Evolutionary conservation across 64 coral and sea anemone genomes (phyloP), one percentile per base, ranked within the genome.

Genomic region (Astreopora myriophthalma): DNA sequence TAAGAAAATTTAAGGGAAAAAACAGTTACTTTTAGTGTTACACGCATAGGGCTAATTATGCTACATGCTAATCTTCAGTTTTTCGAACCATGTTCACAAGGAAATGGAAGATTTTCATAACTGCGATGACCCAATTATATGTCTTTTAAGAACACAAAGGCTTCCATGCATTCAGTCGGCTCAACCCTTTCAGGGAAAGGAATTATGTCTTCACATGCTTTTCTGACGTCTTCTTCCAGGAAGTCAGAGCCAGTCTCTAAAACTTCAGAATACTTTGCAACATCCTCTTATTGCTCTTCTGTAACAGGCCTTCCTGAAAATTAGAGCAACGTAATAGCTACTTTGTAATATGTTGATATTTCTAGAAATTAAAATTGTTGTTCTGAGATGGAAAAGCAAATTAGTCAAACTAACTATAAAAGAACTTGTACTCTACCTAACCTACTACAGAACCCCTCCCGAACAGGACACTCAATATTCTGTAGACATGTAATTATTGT

Each of bases 81-180:
- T 49, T 49, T 49, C 46, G 7, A 49, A 49, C 46, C 7, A 49
- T 7, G 46, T 49, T 49, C 46, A 49, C 46, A 10, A 49, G 46
- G 46, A 7, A 49, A 49, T 49, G 8, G 46, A 49, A 60, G 19
- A 20, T 60, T 60, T 17, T 17, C 55, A 60, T 17, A 17, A 17
- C 20, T 60, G 3, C 20, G 55, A 17, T 60, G 55, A 20, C 20
- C 12, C 55, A 17, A n/a, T n/a, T 60, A 17, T 11, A 60, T 16
- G 55, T 60, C 40, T 75, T 89, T 89, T 71, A 89, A 58, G 71
- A 76, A 89, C 48, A 76, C 48, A 76, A 34, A 76, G 48, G 86
- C 71, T 76, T 89, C 71, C 71, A 27, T 40, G 61, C 70, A 74
- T 73, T 89, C 68, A 48, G 58, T 57, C 35, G 86, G 48, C 71